Conservation (phyloP, 2,113 vertebrate genomes). For the Calonectris borealis region DNA sequence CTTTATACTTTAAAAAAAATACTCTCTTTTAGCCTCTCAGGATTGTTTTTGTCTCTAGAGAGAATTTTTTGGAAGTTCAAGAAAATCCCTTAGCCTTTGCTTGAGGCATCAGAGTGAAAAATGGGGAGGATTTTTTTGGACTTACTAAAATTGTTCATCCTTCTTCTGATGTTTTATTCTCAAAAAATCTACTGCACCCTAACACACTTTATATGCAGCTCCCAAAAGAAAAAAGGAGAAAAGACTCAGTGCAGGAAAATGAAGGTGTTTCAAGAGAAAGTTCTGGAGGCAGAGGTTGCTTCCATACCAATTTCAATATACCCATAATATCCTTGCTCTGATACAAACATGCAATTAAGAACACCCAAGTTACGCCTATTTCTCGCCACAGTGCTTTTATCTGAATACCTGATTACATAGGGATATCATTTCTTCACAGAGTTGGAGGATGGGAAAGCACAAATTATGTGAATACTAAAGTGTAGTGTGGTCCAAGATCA, state of each 20-base stretch:
- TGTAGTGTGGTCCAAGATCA: neutral
- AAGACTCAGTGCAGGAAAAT: neutral
- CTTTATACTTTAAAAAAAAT: neutral
- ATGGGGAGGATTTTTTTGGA: neutral
- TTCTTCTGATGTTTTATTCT: conserved; percentile 39
- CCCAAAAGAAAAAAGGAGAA: neutral
- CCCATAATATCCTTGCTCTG: neutral
- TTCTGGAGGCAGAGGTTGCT: neutral
- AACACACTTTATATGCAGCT: neutral
- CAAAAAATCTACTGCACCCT: neutral
- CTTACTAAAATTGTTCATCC: conserved; percentile 7
- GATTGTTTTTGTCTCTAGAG: conserved; percentile 17
- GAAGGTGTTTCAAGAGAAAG: neutral
- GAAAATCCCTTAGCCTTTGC: conserved; percentile 41
- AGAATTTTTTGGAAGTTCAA: conserved; percentile 15
- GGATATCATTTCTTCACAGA: neutral
- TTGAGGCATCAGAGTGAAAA: conserved; percentile 26
- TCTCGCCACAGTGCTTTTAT: neutral
- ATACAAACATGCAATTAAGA: neutral
- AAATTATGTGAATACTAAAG: neutral
- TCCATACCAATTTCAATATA: neutral
- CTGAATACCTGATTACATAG: neutral
- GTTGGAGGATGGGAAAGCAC: neutral
- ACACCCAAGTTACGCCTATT: neutral
- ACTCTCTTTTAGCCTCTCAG: neutral